Evolutionary conservation across 2,888 invertebrate species (phyloP), one percentile per base, ranked within the genome.

Genomic region (Phragmatobia fuliginosa): DNA sequence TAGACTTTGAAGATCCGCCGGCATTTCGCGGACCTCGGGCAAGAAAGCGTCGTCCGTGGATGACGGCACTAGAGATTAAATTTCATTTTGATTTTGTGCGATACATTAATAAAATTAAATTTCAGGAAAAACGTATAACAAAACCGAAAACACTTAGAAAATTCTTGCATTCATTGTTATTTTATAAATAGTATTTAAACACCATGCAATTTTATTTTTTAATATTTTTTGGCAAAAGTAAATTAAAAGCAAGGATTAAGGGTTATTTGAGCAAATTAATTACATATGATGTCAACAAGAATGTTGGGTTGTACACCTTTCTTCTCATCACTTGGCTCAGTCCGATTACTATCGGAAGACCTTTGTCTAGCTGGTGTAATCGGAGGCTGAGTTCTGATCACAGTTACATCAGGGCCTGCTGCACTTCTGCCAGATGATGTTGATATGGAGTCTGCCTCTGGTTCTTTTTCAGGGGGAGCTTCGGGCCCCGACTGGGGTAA

Each of bases 261-360:
- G 66, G 66, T 66, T 66, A 71, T 8, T 62, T 56, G 67, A 62
- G 71, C 71, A 67, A 36, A 31, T 58, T 61, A 67, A 59, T 68
- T 71, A 70, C 68, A 68, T 67, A 68, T 73, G 62, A 62, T 62
- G 62, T 71, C 66, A 72, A 72, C 67, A 72, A 62, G 71, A 49
- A 64, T 71, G 70, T 68, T 68, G 56, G 68, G 72, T 25, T 38
- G 70, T 70, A 68, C 70, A 94, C 94, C 93, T 92, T 93, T 95
- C 82, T 94, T 95, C 31, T 94, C 95, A 49, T 94, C 94, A 70
- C 94, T 94, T 10, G 93, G 94, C 70, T 94, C 94, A 7, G 95
- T 95, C 63, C 91, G 87, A 65, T 96, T 96, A 75, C 96, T 96
- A 73, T 96, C 96, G 0, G 96, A 94, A 25, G 96, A 96, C 60